Evolutionary conservation across 2,888 invertebrate genomes (phyloP).

Genomic region (Cheilosia impressa): DNA sequence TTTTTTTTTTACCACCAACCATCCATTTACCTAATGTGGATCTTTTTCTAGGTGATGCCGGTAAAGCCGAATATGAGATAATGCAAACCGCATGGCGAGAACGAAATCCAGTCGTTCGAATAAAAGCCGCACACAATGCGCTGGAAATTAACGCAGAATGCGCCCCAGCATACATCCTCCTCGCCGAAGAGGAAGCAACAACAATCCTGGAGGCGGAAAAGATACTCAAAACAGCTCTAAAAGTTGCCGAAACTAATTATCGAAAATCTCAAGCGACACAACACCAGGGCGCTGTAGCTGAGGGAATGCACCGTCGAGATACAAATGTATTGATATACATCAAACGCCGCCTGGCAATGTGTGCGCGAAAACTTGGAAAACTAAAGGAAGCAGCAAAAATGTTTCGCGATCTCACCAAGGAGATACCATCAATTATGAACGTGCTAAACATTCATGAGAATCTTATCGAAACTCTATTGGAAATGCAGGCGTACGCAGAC

Average conservation of each 20-base stretch:
- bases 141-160: constrained; percentile 95
- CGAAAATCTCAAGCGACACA: constrained; percentile 91
- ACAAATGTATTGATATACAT: constrained; percentile 97
- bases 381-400: constrained; percentile 97
- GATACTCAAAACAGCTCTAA: constrained; percentile 91
- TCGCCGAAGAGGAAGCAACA: constrained; percentile 98
- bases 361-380: constrained; percentile 96
- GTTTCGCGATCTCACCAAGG: constrained; percentile 98
- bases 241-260: constrained; percentile 92
- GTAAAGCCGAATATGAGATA: constrained; percentile 94
- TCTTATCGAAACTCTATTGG: constrained; percentile 96
- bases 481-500: constrained; percentile 98
- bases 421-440: constrained; percentile 97
- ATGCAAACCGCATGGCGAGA: constrained; percentile 99
- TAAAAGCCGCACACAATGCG: constrained; percentile 95
- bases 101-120: constrained; percentile 94
- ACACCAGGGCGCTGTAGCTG: constrained; percentile 90
- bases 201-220: constrained; percentile 95
- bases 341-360: constrained; percentile 97
- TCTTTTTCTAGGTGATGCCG: constrained; percentile 86
- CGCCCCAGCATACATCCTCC: constrained; percentile 95
- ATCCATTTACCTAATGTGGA: neutral
- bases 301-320: constrained; percentile 93
- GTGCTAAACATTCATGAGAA: constrained; percentile 97
- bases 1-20: too few species aligned